Evolutionary conservation across 2,113 vertebrate species (phyloP).

Genomic region (Neotoma lepida): DNA sequence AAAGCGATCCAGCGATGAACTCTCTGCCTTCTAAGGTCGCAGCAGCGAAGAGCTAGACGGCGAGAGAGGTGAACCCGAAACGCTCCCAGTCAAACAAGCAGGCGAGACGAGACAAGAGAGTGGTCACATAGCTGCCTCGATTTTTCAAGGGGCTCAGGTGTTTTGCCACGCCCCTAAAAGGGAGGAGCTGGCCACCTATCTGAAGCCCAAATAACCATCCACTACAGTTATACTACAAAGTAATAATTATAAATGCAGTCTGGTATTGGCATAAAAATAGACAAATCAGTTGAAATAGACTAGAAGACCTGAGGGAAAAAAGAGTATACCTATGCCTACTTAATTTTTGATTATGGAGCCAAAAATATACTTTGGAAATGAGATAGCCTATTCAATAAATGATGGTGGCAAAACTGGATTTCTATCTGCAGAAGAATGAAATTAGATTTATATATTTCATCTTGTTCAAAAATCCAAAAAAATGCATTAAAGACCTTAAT

Average conservation of each 20-base stretch:
- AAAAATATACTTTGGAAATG: background rate
- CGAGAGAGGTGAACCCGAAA: too few species aligned
- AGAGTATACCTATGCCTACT: background rate
- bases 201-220: too few species aligned
- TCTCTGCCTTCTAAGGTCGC: too few species aligned
- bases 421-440: background rate
- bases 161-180: too few species aligned
- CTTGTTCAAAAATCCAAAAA: background rate
- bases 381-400: background rate
- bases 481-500: background rate
- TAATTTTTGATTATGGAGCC: background rate
- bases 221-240: too few species aligned
- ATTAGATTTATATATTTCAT: background rate
- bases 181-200: too few species aligned
- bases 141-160: too few species aligned
- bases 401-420: background rate
- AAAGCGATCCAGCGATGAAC: too few species aligned
- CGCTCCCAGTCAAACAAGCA: too few species aligned
- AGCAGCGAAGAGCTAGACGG: too few species aligned
- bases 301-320: background rate
- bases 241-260: background rate
- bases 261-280: background rate
- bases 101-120: too few species aligned
- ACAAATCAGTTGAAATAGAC: background rate
- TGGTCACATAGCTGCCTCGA: too few species aligned